Evolutionary conservation across 2,113 vertebrate genomes (phyloP).

Genomic region (Tetraodon nigroviridis): DNA sequence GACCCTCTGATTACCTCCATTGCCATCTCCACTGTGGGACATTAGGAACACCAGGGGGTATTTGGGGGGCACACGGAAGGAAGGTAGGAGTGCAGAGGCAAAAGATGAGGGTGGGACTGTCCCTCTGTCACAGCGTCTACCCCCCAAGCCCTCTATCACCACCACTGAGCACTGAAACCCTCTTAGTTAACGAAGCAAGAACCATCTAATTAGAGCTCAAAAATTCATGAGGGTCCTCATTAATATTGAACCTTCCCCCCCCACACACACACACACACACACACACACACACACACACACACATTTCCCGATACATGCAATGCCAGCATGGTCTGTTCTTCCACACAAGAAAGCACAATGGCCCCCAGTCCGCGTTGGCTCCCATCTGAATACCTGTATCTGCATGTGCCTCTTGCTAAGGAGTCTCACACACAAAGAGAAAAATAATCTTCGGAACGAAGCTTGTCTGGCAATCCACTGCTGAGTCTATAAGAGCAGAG

Average conservation of each 20-base stretch:
- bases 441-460: slow-evolving; percentile 76
- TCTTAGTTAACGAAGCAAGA: slow-evolving; percentile 69
- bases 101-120: slow-evolving; percentile 53
- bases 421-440: slow-evolving; percentile 72
- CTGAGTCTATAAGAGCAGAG: slow-evolving; percentile 70
- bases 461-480: slow-evolving; percentile 69
- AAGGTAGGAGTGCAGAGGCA: slow-evolving; percentile 30
- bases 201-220: slow-evolving; percentile 75
- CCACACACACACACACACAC: too few relatives aligned
- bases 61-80: slow-evolving; percentile 8
- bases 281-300: too few relatives aligned
- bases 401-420: slow-evolving; percentile 59
- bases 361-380: slow-evolving; percentile 57
- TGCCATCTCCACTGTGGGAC: slow-evolving; percentile 31
- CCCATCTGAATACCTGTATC: slow-evolving; percentile 68
- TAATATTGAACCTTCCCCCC: slow-evolving; percentile 82
- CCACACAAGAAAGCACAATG: slow-evolving; percentile 57
- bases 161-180: slow-evolving; percentile 53
- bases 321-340: slow-evolving; percentile 65
- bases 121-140: slow-evolving; percentile 43
- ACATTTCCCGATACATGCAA: slow-evolving; percentile 66
- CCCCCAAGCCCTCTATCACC: slow-evolving; percentile 46
- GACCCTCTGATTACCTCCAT: slow-evolving; percentile 45
- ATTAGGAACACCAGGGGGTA: slow-evolving; percentile 16
- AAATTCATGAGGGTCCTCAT: slow-evolving; percentile 75